Conservation (phyloP, 2,888 invertebrate genomes). For the Psylliodes chrysocephalus region DNA sequence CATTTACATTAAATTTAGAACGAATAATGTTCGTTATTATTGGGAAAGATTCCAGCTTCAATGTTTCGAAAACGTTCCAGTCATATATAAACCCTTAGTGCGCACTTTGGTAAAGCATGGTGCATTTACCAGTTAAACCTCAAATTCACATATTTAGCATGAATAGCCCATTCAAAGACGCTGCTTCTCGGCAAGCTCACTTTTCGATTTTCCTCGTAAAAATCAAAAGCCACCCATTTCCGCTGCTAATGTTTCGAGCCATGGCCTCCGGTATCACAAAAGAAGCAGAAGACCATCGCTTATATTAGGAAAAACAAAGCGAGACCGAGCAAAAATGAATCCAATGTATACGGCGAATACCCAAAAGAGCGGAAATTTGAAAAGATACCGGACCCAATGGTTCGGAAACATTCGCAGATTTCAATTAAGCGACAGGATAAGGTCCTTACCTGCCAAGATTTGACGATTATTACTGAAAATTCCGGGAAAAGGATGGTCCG, state of each 20-base stretch:
- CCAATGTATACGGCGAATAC: constrained; percentile 36
- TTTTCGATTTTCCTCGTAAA: constrained; percentile 29
- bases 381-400: constrained; percentile 51
- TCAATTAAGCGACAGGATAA: constrained; percentile 56
- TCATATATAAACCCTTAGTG: not conserved
- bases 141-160: constrained; percentile 15
- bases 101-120: not conserved
- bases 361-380: constrained; percentile 52
- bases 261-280: constrained; percentile 15
- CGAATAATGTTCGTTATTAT: no score
- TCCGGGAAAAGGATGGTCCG: constrained; percentile 49
- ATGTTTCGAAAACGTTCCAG: not conserved
- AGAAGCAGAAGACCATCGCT: constrained; percentile 23
- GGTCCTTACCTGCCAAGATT: constrained; percentile 55
- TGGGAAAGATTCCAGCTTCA: not conserved
- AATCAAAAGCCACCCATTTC: constrained; percentile 30
- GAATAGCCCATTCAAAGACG: constrained; percentile 27
- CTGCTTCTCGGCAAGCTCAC: constrained; percentile 5
- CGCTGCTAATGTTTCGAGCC: constrained; percentile 30
- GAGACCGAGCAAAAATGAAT: constrained; percentile 15
- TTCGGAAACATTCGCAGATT: constrained; percentile 56
- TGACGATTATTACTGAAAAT: constrained; percentile 57
- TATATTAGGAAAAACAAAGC: constrained; percentile 22
- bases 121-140: constrained; percentile 8
- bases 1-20: no score